A percentile compares a stretch with the other conserved stretches of the same genome.
phyloP scores from a whole-genome alignment of 53 echinoderm and acorn worm species.

The Paelopatides confundens region DNA sequence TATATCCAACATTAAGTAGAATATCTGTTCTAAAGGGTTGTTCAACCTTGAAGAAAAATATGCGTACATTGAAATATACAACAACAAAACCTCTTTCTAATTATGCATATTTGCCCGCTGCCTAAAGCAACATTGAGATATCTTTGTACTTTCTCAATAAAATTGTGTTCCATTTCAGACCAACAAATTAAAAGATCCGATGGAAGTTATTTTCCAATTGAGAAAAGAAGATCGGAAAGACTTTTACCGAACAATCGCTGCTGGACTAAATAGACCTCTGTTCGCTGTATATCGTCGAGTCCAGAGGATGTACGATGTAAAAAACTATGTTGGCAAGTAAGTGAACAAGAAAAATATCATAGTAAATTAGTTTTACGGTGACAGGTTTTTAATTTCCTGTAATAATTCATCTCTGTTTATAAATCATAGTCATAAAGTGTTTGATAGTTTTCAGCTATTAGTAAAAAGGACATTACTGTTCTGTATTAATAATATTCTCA shows the following conservation, averaged over 20 bases:
- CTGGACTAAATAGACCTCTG: slow-evolving; percentile 86
- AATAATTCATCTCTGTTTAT: too few species aligned
- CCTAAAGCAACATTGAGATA: too few species aligned
- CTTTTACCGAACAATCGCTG: slow-evolving; percentile 91
- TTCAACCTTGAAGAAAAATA: too few species aligned
- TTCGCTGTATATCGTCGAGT: slow-evolving; percentile 94
- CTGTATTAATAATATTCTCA: too few species aligned
- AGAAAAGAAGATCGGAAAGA: slow-evolving; percentile 94
- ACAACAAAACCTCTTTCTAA: too few species aligned
- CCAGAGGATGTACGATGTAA: slow-evolving; percentile 93
- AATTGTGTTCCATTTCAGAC: background rate
- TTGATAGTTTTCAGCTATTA: background rate
- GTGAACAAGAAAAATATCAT: background rate
- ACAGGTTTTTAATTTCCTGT: too few species aligned
- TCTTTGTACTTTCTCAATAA: too few species aligned
- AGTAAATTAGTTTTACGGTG: too few species aligned
- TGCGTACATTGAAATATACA: too few species aligned
- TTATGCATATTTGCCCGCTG: too few species aligned
- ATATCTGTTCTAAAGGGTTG: too few species aligned
- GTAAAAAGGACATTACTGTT: background rate
- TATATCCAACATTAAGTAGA: too few species aligned
- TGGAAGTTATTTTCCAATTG: slow-evolving; percentile 85
- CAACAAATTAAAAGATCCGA: slow-evolving; percentile 55
- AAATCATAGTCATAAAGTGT: background rate
- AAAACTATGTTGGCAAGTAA: slow-evolving; percentile 97